Evolutionary conservation across 2,888 invertebrate genomes (phyloP), one percentile per base, ranked within the genome.

Genomic region (Leptopterna dolabrata): DNA sequence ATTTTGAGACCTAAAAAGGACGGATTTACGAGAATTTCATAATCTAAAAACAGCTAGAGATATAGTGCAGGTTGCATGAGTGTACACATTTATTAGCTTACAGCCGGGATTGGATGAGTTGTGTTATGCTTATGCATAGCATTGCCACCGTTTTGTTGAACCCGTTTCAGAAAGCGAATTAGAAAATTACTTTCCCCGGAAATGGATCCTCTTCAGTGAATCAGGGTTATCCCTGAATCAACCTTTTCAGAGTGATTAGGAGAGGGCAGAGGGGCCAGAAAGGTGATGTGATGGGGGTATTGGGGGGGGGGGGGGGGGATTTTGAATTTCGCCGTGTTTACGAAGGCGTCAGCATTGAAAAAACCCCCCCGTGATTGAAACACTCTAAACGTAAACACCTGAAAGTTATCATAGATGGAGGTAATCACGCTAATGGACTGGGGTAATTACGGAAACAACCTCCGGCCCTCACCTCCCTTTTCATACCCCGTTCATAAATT

Each of bases 361-460:
- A 41, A 41, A 73, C 3, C 70, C 24, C 16, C 11, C 24, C 70
- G 70, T 70, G 73, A 73, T 73, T 73, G 73, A 73, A 73, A 73
- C 73, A 73, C 73, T 73, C 73, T 73, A 73, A 29, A 73, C 36
- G 73, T 73, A 36, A 73, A 73, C 73, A 73, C 73, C 36, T 73
- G 30, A 30, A 30, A 73, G 73, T 73, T 30, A 73, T 73, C 73
- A 36, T 36, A 73, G 73, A 41, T 63, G 24, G 41, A 73, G 36
- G 73, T 73, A 73, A 73, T 73, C 73, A 73, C 73, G 73, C 73
- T 73, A 73, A 73, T 73, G 73, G 73, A 73, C 73, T 73, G 30
- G 73, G 73, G 30, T 73, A 73, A 73, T 73, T 73, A 73, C 36
- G 73, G 73, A 73, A 73, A 73, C 73, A 73, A 73, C 73, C 73